These are phyloP conservation scores for Passerculus sandwichensis DNA, from an alignment of 2,797 vertebrate genomes.

Conservation along the genomic window DNA sequence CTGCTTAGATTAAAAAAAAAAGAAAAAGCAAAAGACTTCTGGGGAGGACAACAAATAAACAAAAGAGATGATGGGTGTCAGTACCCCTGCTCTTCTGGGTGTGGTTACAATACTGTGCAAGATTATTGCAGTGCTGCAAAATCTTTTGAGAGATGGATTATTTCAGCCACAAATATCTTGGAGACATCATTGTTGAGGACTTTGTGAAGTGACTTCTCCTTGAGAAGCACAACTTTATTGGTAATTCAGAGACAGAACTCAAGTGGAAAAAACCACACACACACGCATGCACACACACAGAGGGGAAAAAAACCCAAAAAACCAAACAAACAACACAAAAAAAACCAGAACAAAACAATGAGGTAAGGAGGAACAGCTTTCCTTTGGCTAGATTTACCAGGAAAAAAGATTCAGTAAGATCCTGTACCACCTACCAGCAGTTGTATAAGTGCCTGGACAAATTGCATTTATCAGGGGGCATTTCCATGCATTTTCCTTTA, in stretches of 20 bases:
- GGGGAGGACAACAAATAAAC: background rate
- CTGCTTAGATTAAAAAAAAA: background rate
- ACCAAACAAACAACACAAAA: too few relatives aligned
- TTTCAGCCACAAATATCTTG: background rate
- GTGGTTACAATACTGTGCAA: background rate
- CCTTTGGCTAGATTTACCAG: background rate
- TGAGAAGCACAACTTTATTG: background rate
- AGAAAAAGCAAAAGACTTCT: background rate
- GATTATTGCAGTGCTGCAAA: background rate
- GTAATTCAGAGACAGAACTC: background rate
- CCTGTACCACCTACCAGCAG: background rate
- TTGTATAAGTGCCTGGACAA: background rate
- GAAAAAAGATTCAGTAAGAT: background rate
- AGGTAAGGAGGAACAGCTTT: background rate
- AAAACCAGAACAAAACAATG: background rate
- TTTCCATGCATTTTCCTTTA: background rate
- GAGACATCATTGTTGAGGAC: background rate
- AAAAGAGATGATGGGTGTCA: background rate
- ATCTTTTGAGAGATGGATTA: background rate
- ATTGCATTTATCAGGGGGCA: background rate
- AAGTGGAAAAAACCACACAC: background rate
- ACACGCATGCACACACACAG: background rate
- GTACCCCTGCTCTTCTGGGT: background rate
- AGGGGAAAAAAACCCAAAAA: too few relatives aligned
- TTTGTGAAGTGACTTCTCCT: background rate